Conservation (phyloP, 2,797 vertebrate species). For the Megaceryle alcyon region DNA sequence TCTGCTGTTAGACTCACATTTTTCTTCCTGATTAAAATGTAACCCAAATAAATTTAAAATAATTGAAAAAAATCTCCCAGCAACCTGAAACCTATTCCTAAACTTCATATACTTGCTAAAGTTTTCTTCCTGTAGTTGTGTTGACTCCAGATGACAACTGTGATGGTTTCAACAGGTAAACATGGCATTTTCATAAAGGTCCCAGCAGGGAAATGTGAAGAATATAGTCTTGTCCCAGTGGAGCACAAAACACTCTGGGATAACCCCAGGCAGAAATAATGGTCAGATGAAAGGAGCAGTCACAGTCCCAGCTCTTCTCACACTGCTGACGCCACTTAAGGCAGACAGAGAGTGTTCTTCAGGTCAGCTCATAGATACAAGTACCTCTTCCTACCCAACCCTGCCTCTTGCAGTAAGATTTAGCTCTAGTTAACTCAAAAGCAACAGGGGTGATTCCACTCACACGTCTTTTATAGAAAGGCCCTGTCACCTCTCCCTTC, state of each 20-base stretch:
- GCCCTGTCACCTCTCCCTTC: not conserved
- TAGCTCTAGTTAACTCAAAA: not conserved
- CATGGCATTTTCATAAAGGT: not conserved
- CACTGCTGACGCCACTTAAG: accelerated
- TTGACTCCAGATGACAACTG: not conserved
- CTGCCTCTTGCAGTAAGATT: not conserved
- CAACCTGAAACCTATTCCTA: not conserved
- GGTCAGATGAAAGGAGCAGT: not conserved
- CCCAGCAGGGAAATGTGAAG: not conserved
- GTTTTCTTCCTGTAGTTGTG: not conserved
- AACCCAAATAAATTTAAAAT: conserved; percentile 24
- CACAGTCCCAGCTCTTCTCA: not conserved
- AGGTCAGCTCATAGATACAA: not conserved
- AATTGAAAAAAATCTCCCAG: not conserved
- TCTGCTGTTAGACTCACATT: not conserved
- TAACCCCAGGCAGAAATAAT: not conserved
- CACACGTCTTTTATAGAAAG: not conserved
- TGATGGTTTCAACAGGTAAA: not conserved
- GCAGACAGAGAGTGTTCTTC: not conserved
- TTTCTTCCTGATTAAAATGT: conserved; percentile 39
- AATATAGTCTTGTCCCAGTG: not conserved
- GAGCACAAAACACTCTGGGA: not conserved
- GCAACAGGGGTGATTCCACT: not conserved
- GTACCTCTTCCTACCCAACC: not conserved
- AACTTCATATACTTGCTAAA: not conserved